Percentiles rank a stretch among this genome's conserved stretches.
phyloP scores from a whole-genome alignment of 1,140 invertebrate genomes.

The Magallana gigas region DNA sequence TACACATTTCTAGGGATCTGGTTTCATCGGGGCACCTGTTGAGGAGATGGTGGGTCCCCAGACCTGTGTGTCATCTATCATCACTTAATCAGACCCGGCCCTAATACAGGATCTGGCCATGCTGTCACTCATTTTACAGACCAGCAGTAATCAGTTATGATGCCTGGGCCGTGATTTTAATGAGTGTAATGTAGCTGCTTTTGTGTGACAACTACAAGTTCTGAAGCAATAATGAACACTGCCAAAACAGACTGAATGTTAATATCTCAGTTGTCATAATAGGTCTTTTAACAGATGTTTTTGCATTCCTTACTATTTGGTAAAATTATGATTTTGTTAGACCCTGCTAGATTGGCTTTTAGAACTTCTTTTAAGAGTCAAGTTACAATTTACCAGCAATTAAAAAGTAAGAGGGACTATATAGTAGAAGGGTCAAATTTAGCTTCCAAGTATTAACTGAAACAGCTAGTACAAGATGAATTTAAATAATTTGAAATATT shows the following conservation, averaged over 20 bases:
- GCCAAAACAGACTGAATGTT: background rate
- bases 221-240: background rate
- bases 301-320: no score
- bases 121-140: background rate
- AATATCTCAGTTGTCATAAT: no score
- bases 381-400: no score
- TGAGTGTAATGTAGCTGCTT: background rate
- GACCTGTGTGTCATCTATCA: slow-evolving; percentile 9
- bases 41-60: background rate
- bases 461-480: no score
- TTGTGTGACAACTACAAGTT: background rate
- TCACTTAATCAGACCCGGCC: background rate
- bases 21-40: slow-evolving; percentile 1
- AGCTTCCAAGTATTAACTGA: no score
- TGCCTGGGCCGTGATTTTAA: background rate
- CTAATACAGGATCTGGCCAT: background rate
- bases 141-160: background rate
- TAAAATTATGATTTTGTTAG: no score
- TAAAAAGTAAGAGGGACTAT: no score
- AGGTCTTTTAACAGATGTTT: no score
- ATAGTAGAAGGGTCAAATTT: no score
- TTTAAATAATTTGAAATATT: no score
- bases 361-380: no score
- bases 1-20: slow-evolving; percentile 16
- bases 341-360: no score